A percentile compares a stretch with the other conserved stretches of the same genome.
Conservation (phyloP, 2,888 invertebrate genomes). For the Drosophila koepferae region DNA sequence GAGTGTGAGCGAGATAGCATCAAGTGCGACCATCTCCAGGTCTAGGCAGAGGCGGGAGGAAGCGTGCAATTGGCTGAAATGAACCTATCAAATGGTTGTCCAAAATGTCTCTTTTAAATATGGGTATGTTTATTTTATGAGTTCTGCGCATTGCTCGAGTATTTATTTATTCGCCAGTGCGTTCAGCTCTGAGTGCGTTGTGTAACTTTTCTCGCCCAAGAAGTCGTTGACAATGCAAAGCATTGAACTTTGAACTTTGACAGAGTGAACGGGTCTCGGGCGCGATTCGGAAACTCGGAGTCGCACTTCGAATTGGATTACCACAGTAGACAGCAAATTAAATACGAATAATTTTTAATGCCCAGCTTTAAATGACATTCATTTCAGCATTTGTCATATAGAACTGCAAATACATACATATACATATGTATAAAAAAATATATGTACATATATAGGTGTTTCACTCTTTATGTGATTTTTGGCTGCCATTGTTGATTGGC, state of each 20-base stretch:
- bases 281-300: slow-evolving; percentile 16
- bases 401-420: slow-evolving; percentile 6
- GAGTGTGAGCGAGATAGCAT: background rate
- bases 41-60: no score
- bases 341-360: slow-evolving; percentile 21
- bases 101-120: slow-evolving; percentile 81
- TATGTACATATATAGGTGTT: slow-evolving; percentile 1
- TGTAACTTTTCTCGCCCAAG: slow-evolving; percentile 67
- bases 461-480: slow-evolving; percentile 29
- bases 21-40: background rate
- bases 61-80: slow-evolving; percentile 55
- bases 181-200: slow-evolving; percentile 58
- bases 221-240: slow-evolving; percentile 65
- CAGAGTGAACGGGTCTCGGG: slow-evolving; percentile 15
- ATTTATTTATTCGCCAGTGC: slow-evolving; percentile 70
- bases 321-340: slow-evolving; percentile 4
- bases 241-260: slow-evolving; percentile 79
- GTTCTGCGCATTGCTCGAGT: slow-evolving; percentile 58
- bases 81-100: slow-evolving; percentile 80
- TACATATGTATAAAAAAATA: background rate
- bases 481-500: slow-evolving; percentile 65
- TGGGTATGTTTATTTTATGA: slow-evolving; percentile 78
- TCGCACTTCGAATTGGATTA: slow-evolving; percentile 12
- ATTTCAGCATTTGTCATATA: slow-evolving; percentile 19
- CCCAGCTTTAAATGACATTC: slow-evolving; percentile 11